These are phyloP conservation scores for Halictus quadricinctus DNA, from an alignment of 2,888 invertebrate species.

Conservation along the genomic window DNA sequence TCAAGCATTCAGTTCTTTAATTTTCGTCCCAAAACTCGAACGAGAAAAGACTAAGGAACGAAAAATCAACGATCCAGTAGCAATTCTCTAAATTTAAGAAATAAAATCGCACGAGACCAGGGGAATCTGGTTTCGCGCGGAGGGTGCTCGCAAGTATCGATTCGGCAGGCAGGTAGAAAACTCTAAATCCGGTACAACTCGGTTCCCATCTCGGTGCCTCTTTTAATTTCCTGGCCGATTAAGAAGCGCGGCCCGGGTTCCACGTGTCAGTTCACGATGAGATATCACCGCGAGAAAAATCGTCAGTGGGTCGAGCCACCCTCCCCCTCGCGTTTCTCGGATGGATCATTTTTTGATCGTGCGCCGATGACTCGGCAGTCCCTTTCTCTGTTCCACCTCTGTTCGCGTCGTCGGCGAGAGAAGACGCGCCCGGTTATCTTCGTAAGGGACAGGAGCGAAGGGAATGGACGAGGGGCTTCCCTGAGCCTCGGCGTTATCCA, in stretches of 20 bases:
- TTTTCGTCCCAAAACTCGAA: too few species aligned
- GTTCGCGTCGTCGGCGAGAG: constrained; percentile 21
- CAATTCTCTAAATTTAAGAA: not conserved
- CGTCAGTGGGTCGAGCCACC: constrained; percentile 35
- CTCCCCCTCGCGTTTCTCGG: constrained; percentile 51
- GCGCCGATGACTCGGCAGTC: constrained; percentile 72
- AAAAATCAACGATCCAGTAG: not conserved
- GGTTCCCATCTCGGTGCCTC: not conserved
- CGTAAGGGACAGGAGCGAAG: constrained; percentile 38
- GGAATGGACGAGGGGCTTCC: constrained; percentile 67
- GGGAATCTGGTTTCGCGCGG: not conserved
- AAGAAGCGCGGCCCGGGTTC: constrained; percentile 17
- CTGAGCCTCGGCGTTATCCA: constrained; percentile 71
- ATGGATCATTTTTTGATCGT: constrained; percentile 74
- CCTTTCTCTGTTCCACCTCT: constrained; percentile 36
- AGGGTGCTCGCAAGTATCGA: not conserved
- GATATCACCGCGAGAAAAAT: constrained; percentile 52
- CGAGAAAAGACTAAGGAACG: too few species aligned
- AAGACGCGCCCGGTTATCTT: constrained; percentile 23
- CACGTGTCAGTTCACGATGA: constrained; percentile 31
- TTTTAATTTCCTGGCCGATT: constrained; percentile 33
- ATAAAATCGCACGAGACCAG: not conserved
- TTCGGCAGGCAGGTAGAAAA: not conserved
- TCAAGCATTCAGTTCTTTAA: too few species aligned
- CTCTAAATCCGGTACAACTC: not conserved